Percentiles rank a stretch among this genome's conserved stretches.
Conservation (phyloP, 2,888 invertebrate species). For the Invenusta paracnida region DNA sequence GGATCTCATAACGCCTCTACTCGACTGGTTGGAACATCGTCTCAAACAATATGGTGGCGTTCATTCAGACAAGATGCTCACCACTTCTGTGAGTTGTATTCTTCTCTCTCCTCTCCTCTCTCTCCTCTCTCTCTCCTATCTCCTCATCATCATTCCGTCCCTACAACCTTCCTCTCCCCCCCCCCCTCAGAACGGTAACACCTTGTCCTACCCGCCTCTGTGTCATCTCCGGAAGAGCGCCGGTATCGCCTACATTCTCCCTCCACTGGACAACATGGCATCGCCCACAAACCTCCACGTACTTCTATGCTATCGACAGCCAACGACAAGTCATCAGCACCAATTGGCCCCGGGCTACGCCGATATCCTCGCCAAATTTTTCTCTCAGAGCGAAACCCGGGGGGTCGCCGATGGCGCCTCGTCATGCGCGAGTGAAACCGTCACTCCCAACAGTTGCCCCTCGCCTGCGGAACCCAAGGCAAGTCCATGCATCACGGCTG, state of each 20-base stretch:
- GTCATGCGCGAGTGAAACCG: no score
- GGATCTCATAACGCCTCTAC: background rate
- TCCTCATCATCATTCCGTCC: no score
- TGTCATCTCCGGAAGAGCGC: background rate
- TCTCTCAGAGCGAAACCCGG: no score
- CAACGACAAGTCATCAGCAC: background rate
- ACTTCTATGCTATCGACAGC: background rate
- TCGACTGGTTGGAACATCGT: background rate
- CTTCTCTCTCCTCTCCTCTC: background rate
- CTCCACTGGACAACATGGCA: background rate
- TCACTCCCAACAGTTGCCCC: no score
- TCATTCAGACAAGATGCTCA: background rate
- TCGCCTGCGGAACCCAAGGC: no score
- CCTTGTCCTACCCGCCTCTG: background rate
- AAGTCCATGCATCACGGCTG: no score
- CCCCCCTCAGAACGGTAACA: background rate
- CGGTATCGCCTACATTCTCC: background rate
- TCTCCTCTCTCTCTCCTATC: no score
- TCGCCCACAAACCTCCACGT: background rate
- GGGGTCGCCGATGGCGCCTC: no score
- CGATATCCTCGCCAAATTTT: background rate
- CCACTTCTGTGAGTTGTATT: background rate
- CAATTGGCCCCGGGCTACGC: background rate
- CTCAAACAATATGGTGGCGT: background rate
- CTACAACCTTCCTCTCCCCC: no score